A percentile compares a stretch with the other conserved stretches of the same genome.
These are phyloP conservation scores for Eretmodus cyanostictus DNA, from an alignment of 2,113 vertebrate species.

Conservation along the genomic window DNA sequence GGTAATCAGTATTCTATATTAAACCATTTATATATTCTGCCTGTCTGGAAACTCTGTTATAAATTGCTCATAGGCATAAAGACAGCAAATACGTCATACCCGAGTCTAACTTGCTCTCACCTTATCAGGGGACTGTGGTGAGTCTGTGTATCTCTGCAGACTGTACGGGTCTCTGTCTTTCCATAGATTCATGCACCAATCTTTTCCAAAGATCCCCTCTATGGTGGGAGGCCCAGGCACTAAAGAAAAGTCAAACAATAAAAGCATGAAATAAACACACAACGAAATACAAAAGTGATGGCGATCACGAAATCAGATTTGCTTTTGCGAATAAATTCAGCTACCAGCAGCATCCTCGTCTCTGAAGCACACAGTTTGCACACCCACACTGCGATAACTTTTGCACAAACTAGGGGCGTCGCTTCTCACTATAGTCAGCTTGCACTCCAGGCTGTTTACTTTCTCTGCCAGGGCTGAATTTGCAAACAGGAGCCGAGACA, in stretches of 20 bases:
- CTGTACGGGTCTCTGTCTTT: constrained; percentile 38
- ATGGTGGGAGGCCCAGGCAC: constrained; percentile 45
- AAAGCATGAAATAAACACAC: neutral
- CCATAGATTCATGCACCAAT: constrained; percentile 69
- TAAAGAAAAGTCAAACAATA: neutral
- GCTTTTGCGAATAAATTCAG: neutral
- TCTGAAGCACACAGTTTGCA: constrained; percentile 34
- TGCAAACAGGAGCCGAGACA: constrained; percentile 39
- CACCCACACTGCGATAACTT: constrained; percentile 40
- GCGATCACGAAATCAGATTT: neutral
- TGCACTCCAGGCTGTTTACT: constrained; percentile 47
- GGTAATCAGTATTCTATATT: neutral
- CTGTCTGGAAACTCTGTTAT: neutral
- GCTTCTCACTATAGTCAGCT: constrained; percentile 19
- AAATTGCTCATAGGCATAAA: neutral
- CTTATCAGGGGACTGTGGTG: neutral
- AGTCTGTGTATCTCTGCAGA: neutral
- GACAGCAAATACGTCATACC: neutral
- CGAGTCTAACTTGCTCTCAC: neutral
- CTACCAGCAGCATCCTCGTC: constrained; percentile 2
- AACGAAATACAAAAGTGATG: neutral
- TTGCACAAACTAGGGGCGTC: neutral
- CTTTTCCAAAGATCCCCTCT: constrained; percentile 67
- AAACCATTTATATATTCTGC: neutral
- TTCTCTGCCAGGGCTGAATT: constrained; percentile 52